Conservation (phyloP, 2,113 vertebrate genomes). For the Rallus limicola region DNA sequence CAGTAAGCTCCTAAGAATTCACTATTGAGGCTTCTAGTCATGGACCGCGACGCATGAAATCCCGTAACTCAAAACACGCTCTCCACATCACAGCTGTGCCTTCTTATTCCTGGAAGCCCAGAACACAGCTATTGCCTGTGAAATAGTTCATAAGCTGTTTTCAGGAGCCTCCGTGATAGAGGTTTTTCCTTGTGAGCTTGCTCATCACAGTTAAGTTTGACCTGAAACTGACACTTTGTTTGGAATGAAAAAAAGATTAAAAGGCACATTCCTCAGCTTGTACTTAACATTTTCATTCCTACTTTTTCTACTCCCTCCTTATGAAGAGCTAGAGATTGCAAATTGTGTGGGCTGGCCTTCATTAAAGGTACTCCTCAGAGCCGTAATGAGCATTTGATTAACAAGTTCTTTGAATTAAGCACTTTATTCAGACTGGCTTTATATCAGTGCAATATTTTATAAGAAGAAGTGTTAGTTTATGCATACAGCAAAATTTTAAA, state of each 20-base stretch:
- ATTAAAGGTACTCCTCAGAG: not conserved
- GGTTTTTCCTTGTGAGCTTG: not conserved
- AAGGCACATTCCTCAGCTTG: not conserved
- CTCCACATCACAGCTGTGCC: not conserved
- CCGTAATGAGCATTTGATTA: not conserved
- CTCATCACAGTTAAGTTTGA: not conserved
- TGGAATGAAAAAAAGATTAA: not conserved
- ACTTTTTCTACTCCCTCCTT: not conserved
- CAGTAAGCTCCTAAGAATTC: not conserved
- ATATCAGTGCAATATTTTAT: not conserved
- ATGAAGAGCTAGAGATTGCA: not conserved
- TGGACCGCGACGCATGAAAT: not conserved
- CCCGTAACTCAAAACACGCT: not conserved
- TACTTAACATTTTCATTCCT: not conserved
- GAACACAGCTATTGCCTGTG: not conserved
- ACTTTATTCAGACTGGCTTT: not conserved
- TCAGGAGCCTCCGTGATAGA: not conserved
- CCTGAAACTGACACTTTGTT: not conserved
- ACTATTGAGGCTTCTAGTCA: not conserved
- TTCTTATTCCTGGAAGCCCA: not conserved
- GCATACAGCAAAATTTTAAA: not conserved
- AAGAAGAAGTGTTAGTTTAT: not conserved
- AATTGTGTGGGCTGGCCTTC: not conserved
- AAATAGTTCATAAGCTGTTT: slow-evolving; percentile 18
- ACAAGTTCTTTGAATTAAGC: not conserved